Evolutionary conservation across 2,888 invertebrate species (phyloP), one percentile per base, ranked within the genome.

Genomic region (Ochropleura plecta): DNA sequence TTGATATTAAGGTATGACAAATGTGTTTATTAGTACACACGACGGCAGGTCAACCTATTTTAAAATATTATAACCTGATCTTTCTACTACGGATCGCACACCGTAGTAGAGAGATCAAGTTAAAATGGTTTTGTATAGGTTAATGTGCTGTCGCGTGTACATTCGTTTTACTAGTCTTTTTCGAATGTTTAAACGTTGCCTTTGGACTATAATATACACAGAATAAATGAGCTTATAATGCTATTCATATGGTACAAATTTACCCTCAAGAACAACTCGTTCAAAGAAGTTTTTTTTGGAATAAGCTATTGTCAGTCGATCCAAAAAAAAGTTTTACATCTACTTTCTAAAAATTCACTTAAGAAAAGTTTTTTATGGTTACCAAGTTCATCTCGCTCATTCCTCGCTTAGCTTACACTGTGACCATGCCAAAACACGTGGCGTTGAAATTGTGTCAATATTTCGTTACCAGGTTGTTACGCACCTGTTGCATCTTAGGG

Each of bases 361-460:
- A 40, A 40, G 59, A 0, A 0, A 0, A 59, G 16, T 4, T 59
- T 59, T 4, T 57, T 14, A 30, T 16, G 57, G 30, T 59, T 40
- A 5, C 2, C 3, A 46, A 46, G 30, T 9, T 42, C 51, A 48
- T 53, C 53, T 20, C 49, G n/a, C 16, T n/a, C 48, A 66, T 49
- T 66, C 1, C 48, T 44, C 60, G 62, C 42, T 67, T 42, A 51
- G 62, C 44, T 51, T 30, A 42, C 76, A 42, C 10, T 10, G 12
- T 10, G 46, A 81, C 62, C n/a, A 10, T 7, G 7, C 51, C 40
- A 44, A 12, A 49, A 57, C 30, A 53, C 49, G 51, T 16, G 62
- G 7, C 16, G 18, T 46, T 79, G 44, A 20, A 79, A 76, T 42
- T 76, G 18, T 73, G 49, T 72, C 62, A 55, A 73, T 49, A 63